Evolutionary conservation across 2,797 vertebrate genomes (phyloP).

Genomic region (Acrocephalus scirpaceus): DNA sequence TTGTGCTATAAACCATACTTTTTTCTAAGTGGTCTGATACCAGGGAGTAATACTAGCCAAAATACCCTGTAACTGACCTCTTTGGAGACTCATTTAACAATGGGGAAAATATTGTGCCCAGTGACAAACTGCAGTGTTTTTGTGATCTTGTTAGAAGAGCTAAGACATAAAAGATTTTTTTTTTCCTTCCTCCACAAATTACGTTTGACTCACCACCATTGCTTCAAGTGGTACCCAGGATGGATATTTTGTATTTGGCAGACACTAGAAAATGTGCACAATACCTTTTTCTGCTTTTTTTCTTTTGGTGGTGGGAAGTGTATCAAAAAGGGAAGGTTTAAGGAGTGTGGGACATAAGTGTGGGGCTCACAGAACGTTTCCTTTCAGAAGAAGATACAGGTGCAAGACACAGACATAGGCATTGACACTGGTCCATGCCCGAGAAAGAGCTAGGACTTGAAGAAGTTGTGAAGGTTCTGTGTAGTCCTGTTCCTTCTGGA

Average conservation of each 20-base stretch:
- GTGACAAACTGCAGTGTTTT: background rate
- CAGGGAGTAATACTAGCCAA: background rate
- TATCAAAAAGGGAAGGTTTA: background rate
- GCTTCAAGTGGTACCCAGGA: background rate
- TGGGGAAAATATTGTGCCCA: background rate
- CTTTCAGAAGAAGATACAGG: background rate
- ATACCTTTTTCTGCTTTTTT: background rate
- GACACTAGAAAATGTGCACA: background rate
- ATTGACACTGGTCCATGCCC: background rate
- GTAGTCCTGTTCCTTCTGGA: background rate
- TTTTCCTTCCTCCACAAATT: background rate
- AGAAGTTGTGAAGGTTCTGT: background rate
- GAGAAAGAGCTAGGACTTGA: background rate
- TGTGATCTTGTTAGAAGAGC: background rate
- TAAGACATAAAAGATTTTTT: background rate
- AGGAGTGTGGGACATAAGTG: background rate
- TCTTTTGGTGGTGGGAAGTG: background rate
- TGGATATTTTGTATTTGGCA: background rate
- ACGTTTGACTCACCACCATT: background rate
- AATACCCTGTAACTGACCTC: background rate
- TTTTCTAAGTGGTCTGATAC: background rate
- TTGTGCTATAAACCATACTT: background rate
- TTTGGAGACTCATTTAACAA: background rate
- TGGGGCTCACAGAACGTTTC: background rate
- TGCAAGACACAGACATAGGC: background rate